These are phyloP conservation scores for Eupsilia transversa DNA, from an alignment of 2,888 invertebrate genomes.

Conservation along the genomic window DNA sequence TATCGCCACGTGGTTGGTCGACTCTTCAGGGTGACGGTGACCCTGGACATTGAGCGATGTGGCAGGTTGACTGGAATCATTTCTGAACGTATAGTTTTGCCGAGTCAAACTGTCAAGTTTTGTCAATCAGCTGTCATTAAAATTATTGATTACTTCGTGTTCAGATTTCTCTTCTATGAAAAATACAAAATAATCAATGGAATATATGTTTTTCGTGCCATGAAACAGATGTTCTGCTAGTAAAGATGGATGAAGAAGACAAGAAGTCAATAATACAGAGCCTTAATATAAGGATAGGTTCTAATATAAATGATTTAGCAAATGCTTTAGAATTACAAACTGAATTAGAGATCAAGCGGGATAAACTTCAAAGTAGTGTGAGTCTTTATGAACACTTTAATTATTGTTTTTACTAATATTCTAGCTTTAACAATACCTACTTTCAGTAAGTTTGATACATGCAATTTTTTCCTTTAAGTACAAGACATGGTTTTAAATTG, in stretches of 20 bases:
- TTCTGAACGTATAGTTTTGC: conserved; percentile 4
- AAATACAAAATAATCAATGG: conserved; percentile 38
- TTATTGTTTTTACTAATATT: neutral
- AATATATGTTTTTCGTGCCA: conserved; percentile 4
- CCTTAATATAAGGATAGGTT: conserved; percentile 82
- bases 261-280: conserved; percentile 88
- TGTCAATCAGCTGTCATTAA: neutral
- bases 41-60: too few relatives aligned
- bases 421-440: neutral
- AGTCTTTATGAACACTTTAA: conserved; percentile 59
- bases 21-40: too few relatives aligned
- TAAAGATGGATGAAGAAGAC: conserved; percentile 74
- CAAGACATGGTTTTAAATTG: too few relatives aligned
- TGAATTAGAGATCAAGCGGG: conserved; percentile 76
- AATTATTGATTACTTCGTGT: conserved; percentile 35
- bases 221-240: neutral
- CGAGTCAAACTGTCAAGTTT: conserved; percentile 1
- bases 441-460: neutral
- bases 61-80: too few relatives aligned
- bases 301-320: conserved; percentile 81
- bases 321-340: conserved; percentile 76
- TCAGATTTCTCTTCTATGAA: conserved; percentile 15
- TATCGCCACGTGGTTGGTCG: too few relatives aligned
- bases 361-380: conserved; percentile 79
- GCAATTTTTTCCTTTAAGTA: neutral